Percentiles rank a stretch among this genome's conserved stretches.
Conservation (phyloP, 2,888 invertebrate genomes). For the Nephrotoma guestfalica region DNA sequence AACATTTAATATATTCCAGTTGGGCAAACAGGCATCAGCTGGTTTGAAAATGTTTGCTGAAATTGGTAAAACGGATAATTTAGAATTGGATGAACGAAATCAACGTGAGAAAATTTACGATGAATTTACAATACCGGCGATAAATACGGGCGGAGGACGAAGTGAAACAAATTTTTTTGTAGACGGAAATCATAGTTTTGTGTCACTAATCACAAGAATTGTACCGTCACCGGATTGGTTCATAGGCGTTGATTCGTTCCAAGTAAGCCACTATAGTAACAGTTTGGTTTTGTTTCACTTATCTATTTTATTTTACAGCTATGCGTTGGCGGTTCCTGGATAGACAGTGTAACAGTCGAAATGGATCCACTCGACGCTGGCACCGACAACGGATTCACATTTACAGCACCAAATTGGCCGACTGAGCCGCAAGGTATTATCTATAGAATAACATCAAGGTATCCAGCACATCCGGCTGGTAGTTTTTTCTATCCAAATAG, state of each 20-base stretch:
- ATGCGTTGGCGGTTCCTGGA: conserved; percentile 83
- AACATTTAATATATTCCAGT: conserved; percentile 63
- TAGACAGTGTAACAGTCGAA: conserved; percentile 79
- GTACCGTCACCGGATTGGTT: conserved; percentile 95
- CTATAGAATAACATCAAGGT: conserved; percentile 74
- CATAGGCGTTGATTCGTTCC: conserved; percentile 76
- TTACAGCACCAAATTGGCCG: conserved; percentile 94
- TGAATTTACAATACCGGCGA: conserved; percentile 67
- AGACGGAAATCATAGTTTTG: conserved; percentile 80
- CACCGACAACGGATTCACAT: conserved; percentile 89
- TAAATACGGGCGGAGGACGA: conserved; percentile 55
- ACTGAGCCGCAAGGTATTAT: conserved; percentile 80
- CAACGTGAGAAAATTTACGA: conserved; percentile 52
- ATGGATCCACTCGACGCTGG: conserved; percentile 87
- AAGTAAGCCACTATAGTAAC: conserved; percentile 20
- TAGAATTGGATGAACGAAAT: conserved; percentile 52
- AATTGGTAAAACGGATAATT: conserved; percentile 59
- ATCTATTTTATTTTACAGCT: conserved; percentile 38
- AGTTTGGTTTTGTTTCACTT: background rate
- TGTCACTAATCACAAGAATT: conserved; percentile 80
- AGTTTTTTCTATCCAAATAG: conserved; percentile 88
- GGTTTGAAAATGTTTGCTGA: conserved; percentile 77
- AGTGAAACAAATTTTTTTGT: conserved; percentile 75
- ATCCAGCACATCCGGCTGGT: conserved; percentile 83
- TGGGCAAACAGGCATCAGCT: conserved; percentile 58